Percentiles rank a stretch among this genome's conserved stretches.
Conservation (phyloP, 1,140 invertebrate species). For the Nomia melanderi region DNA sequence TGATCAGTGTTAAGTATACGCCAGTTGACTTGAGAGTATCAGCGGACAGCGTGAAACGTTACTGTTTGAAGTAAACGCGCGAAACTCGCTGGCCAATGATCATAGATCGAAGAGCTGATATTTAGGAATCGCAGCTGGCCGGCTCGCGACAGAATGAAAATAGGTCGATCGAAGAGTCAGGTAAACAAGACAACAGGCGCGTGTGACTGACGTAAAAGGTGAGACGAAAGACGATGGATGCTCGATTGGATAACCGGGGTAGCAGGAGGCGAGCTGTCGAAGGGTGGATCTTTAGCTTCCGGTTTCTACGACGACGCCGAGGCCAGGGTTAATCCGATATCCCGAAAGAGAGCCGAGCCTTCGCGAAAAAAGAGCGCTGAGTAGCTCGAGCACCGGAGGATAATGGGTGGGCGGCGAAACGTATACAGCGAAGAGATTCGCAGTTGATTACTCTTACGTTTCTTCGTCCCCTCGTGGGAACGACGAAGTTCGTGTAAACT, state of each 20-base stretch:
- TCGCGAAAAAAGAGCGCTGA: conserved; percentile 11
- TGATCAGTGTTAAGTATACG: too few relatives aligned
- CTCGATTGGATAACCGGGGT: conserved; percentile 31
- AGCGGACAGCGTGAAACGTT: too few relatives aligned
- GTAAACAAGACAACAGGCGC: conserved; percentile 17
- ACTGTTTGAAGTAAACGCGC: too few relatives aligned
- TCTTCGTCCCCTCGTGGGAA: not conserved
- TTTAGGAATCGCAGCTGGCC: too few relatives aligned
- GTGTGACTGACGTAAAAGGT: not conserved
- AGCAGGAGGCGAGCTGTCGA: conserved; percentile 2
- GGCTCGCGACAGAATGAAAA: not conserved
- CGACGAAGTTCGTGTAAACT: not conserved
- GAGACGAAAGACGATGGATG: not conserved
- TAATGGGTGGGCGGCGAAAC: conserved; percentile 31
- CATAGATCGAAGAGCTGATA: too few relatives aligned
- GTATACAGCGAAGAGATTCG: not conserved
- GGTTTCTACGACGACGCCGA: conserved; percentile 33
- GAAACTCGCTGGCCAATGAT: too few relatives aligned
- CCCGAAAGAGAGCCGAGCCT: conserved; percentile 34
- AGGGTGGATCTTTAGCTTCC: conserved; percentile 29
- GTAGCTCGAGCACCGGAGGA: conserved; percentile 20
- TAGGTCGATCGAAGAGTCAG: not conserved
- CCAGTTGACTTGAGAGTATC: too few relatives aligned
- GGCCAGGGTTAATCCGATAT: conserved; percentile 50
- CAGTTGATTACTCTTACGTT: not conserved